Evolutionary conservation across 2,888 invertebrate genomes (phyloP), one percentile per base, ranked within the genome.

Genomic region (Neoscelio sp.): DNA sequence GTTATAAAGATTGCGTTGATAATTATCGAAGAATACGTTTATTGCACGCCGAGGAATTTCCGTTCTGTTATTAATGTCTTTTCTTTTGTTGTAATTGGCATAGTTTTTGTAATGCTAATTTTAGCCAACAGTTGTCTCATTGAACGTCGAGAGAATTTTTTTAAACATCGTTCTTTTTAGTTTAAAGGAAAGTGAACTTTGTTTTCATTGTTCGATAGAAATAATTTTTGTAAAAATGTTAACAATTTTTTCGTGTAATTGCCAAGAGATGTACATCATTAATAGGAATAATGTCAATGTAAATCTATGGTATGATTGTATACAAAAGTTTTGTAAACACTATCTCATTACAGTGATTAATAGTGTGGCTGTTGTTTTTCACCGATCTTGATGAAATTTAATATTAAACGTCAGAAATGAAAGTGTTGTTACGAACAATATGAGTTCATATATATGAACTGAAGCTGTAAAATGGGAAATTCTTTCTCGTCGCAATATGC

Each of bases 401-500:
- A 52, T 71, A 64, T 60, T 52, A 40, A 58, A 52, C 42, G 28
- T 46, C 26, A 40, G 78, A 78, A 78, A 74, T 30, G 78, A 78
- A 78, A 78, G 68, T 65, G 42, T 35, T 64, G 12, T 62, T 67
- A 15, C 7, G 20, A 58, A 54, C 38, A 62, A 62, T 56, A 26
- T 17, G 35, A 2, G 8, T 40, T 15, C 17, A 10, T 50, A 30
- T 15, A 4, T 7, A 40, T 30, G 42, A 12, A 30, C 26, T 23
- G 35, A 52, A 58, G 23, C 73, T 52, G 62, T 80, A 82, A 86
- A 86, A 85, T 84, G 81, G 81, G 80, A 84, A 85, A 85, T 83
- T 80, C 81, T 78, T 82, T 80, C 81, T 74, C 78, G 82, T 80
- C 84, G 75, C 80, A 81, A 74, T 74, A 84, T 86, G 83, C 87